Base-by-base conservation (phyloP, 2,113 vertebrate species). In the Psittacus erithacus region DNA sequence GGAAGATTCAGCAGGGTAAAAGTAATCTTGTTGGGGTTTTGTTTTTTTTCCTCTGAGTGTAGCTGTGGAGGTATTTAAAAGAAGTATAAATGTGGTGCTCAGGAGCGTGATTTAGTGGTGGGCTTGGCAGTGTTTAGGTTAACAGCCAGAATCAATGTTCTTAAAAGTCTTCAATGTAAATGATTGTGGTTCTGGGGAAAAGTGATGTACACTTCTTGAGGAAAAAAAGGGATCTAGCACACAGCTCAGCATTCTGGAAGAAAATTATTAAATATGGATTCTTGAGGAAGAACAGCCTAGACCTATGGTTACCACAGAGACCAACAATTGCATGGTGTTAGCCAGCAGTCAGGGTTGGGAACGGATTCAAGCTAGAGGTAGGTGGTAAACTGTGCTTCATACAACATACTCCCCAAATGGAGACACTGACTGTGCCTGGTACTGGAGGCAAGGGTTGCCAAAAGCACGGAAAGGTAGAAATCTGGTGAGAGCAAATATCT, bases 281-380 rank as follows among this genome's bases (percentile, higher is more conserved):
- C 20, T 35, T n/a, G 14, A 46, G 28, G 22, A 46, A 78, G 23
- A 25, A 44, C 27, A 28, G 8, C 31, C 11, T 17, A 7, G 38
- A 39, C 38, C 38, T 3, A 4, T 1, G 18, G 65, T 14, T 29
- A 20, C 41, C 7, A 1, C 11, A 6, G 15, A 65, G 20, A 7
- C 0, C 2, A 14, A 14, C 2, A 9, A 16, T 0, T 27, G 22
- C 2, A 6, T 0, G 3, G 5, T 19, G 17, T 3, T 2, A 4
- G 52, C 38, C 19, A 38, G 22, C n/a, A 82, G 23, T 6, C 18
- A 9, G 4, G 1, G 1, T 1, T 0, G 9, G 47, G 27, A 62
- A 28, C 0, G 17, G 29, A 19, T 5, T 22, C 11, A 1, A 41
- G n/a, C 6, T 24, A 17, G 46, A 63, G 27, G 23, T 4, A 24